Evolutionary conservation across 1,140 invertebrate species (phyloP), one percentile per base, ranked within the genome.

Genomic region (Temnothorax curvispinosus): DNA sequence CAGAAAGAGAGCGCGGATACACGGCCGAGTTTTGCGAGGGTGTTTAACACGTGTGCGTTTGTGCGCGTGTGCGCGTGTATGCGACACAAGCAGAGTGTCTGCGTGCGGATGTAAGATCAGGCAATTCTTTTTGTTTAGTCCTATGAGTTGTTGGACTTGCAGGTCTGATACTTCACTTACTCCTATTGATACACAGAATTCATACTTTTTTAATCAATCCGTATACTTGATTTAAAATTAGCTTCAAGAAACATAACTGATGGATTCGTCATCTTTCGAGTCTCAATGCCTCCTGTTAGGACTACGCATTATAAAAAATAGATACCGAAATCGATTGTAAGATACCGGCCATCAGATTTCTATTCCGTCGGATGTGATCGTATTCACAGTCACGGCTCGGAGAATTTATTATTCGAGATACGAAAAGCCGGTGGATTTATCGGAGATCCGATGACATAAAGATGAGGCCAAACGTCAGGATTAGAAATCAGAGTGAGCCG

Each of bases 391-490:
- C 50, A 8, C 15, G 21, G 27, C 4, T 9, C 18, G 15, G 15
- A 50, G 41, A 60, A 21, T 90, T 89, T 89, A 75, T 87, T 87
- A 38, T 38, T 18, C 38, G 9, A 82, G 69, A 81, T 76, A 74
- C 52, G 71, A 41, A 21, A 32, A 60, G 41, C 9, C n/a, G 58
- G 32, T 21, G 41, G 11, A 65, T 87, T 85, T 88, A 90, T 84
- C 56, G 80, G 9, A 65, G 13, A 72, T 50, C 50, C 52, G 64
- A 74, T 88, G 80, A 85, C 58, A 87, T 81, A 90, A 89, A 87
- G 89, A 89, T 87, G 87, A 75, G 41, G 18, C 35, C 47, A 3
- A 74, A n/a, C 54, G 41, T 81, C 54, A 32, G 84, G 74, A 81
- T 86, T 52, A 62, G 86, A 41, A 58, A 62, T 80, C 71, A 58